A percentile compares a stretch with the other conserved stretches of the same genome.
phyloP scores from a whole-genome alignment of 2,888 invertebrate species.

The Argyresthia goedartella region DNA sequence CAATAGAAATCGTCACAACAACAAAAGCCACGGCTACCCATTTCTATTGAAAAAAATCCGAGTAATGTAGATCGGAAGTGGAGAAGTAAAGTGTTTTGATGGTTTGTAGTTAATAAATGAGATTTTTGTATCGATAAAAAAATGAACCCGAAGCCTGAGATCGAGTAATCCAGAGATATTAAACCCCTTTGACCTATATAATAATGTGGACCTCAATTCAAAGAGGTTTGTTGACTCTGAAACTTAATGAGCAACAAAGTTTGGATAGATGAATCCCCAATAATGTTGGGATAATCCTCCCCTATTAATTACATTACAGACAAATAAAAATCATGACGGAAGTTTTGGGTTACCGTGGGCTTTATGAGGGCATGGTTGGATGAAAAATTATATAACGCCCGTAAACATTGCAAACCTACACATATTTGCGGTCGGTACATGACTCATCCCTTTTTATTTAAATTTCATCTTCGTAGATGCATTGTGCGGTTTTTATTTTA shows the following conservation, averaged over 20 bases:
- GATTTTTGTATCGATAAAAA: no score
- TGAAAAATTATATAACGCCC: not conserved
- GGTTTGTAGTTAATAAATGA: no score
- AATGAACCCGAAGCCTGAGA: not conserved
- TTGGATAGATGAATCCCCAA: slow-evolving; percentile 36
- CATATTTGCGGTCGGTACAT: no score
- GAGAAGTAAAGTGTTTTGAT: no score
- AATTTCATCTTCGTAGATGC: no score
- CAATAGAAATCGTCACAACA: no score
- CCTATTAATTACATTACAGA: slow-evolving; percentile 62
- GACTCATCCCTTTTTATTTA: no score
- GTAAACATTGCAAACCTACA: not conserved
- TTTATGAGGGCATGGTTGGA: not conserved
- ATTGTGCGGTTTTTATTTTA: no score
- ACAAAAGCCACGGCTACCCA: no score
- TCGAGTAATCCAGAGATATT: not conserved
- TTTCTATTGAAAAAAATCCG: no score
- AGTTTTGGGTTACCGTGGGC: slow-evolving; percentile 17
- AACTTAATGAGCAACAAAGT: slow-evolving; percentile 28
- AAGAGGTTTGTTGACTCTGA: slow-evolving; percentile 2
- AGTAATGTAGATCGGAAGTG: no score
- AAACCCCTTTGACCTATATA: no score
- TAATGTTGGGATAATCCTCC: slow-evolving; percentile 50
- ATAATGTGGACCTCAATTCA: not conserved
- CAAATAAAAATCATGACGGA: slow-evolving; percentile 55